phyloP scores from a whole-genome alignment of 2,888 invertebrate genomes.

The Enchytraeus crypticus region DNA sequence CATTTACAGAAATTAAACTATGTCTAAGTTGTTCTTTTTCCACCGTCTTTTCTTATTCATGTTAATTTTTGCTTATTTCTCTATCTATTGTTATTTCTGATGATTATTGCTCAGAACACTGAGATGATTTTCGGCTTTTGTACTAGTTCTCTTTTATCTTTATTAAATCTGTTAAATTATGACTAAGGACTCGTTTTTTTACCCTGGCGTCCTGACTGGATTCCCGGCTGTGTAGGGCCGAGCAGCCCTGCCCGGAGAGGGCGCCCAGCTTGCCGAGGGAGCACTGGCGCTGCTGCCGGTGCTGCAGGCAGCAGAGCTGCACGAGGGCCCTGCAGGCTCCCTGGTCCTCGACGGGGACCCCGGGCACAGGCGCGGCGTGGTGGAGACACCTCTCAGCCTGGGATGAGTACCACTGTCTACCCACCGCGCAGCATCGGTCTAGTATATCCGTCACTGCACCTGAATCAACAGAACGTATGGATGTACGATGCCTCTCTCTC shows the following conservation, averaged over 20 bases:
- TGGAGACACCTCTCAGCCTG: slow-evolving; percentile 31
- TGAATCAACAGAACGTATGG: too few relatives aligned
- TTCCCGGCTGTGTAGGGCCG: slow-evolving; percentile 13
- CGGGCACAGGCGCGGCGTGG: slow-evolving; percentile 28
- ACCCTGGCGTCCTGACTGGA: slow-evolving; percentile 27
- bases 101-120: too few relatives aligned
- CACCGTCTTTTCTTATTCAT: too few relatives aligned
- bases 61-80: too few relatives aligned
- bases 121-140: too few relatives aligned
- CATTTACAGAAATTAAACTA: too few relatives aligned
- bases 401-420: slow-evolving; percentile 34
- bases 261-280: slow-evolving; percentile 33
- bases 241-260: slow-evolving; percentile 11
- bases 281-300: slow-evolving; percentile 37
- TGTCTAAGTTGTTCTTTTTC: too few relatives aligned
- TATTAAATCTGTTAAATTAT: too few relatives aligned
- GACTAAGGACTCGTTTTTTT: too few relatives aligned
- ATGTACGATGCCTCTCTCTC: too few relatives aligned
- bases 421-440: slow-evolving; percentile 36
- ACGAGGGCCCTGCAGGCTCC: slow-evolving; percentile 27
- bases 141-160: too few relatives aligned
- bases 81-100: too few relatives aligned
- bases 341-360: slow-evolving; percentile 27
- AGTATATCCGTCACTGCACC: slow-evolving; percentile 28
- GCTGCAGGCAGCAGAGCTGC: slow-evolving; percentile 41